A percentile compares a stretch with the other conserved stretches of the same genome.
Conservation (phyloP, 2,113 vertebrate species). For the Heterotis niloticus region DNA sequence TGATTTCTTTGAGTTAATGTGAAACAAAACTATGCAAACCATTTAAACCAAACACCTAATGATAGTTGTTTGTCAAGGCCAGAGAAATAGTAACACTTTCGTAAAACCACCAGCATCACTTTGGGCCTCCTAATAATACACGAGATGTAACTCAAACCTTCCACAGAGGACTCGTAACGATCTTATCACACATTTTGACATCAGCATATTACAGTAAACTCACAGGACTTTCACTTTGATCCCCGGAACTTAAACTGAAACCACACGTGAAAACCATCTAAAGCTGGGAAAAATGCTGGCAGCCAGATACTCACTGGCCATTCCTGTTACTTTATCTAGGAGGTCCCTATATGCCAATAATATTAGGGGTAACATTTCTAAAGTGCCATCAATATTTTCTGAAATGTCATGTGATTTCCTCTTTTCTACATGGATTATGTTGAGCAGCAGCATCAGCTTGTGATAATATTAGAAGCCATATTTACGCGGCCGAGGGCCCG, state of each 20-base stretch:
- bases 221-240: neutral
- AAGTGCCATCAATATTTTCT: constrained; percentile 46
- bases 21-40: too few relatives aligned
- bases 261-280: neutral
- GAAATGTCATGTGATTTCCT: constrained; percentile 59
- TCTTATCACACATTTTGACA: neutral
- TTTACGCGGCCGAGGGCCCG: constrained; percentile 54
- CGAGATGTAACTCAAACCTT: too few relatives aligned
- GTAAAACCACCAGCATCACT: too few relatives aligned
- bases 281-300: constrained; percentile 4
- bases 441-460: constrained; percentile 44
- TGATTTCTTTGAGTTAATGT: too few relatives aligned
- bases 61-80: too few relatives aligned
- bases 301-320: neutral
- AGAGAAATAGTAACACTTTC: too few relatives aligned
- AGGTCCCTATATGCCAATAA: constrained; percentile 26
- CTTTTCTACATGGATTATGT: constrained; percentile 41
- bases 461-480: constrained; percentile 54
- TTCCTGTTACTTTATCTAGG: constrained; percentile 18
- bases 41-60: too few relatives aligned
- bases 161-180: too few relatives aligned
- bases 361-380: constrained; percentile 36
- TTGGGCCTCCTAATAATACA: too few relatives aligned
- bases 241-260: neutral
- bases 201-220: constrained; percentile 12